Evolutionary conservation across 2,797 vertebrate genomes (phyloP).

Genomic region (Knipowitschia caucasica): DNA sequence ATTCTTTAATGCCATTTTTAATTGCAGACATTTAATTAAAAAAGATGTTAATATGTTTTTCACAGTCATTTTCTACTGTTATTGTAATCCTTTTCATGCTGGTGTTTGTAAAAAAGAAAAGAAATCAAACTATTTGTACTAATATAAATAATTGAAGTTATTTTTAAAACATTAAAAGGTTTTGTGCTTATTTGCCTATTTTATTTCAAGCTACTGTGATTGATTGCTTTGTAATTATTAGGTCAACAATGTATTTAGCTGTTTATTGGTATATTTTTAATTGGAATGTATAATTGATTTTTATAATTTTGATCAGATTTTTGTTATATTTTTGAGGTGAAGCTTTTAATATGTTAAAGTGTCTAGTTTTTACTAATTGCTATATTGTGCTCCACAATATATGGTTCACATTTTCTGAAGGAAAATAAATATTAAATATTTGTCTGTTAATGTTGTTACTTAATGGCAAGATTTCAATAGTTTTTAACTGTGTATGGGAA

Average conservation of each 20-base stretch:
- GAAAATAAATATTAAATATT: constrained; percentile 99
- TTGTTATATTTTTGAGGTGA: constrained; percentile 99
- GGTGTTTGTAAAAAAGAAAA: constrained; percentile 99
- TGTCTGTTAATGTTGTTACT: constrained; percentile 99
- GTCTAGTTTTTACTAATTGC: constrained; percentile 99
- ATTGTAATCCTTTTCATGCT: constrained; percentile 99
- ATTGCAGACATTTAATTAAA: constrained; percentile 99
- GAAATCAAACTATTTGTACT: constrained; percentile 99
- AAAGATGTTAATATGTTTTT: constrained; percentile 94
- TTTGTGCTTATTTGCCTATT: constrained; percentile 99
- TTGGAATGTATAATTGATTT: constrained; percentile 99
- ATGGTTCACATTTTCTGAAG: constrained; percentile 99
- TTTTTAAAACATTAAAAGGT: constrained; percentile 99
- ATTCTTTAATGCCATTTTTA: constrained; percentile 99
- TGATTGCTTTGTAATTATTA: constrained; percentile 99
- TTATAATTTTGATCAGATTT: constrained; percentile 99
- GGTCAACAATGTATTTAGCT: constrained; percentile 99
- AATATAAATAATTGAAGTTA: constrained; percentile 99
- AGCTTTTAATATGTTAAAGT: constrained; percentile 99
- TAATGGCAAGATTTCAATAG: constrained; percentile 99
- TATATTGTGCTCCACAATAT: constrained; percentile 99
- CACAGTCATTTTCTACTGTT: constrained; percentile 99
- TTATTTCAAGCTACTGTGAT: constrained; percentile 99
- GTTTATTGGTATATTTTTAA: constrained; percentile 99
- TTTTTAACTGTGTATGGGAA: constrained; percentile 99